These are phyloP conservation scores for Portunus trituberculatus DNA, from an alignment of 1,140 invertebrate species.

Conservation along the genomic window DNA sequence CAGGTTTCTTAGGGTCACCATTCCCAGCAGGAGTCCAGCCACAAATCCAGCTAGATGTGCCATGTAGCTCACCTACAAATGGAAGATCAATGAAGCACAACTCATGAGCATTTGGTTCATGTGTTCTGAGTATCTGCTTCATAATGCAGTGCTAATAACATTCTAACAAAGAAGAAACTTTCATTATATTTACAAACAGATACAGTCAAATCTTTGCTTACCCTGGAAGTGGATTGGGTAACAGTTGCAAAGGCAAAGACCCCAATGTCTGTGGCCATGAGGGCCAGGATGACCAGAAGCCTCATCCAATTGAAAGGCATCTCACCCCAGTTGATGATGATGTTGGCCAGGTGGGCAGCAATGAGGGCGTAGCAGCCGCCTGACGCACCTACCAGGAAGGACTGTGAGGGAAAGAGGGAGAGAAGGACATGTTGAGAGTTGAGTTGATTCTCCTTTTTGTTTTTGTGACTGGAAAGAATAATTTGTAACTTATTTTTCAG, in stretches of 20 bases:
- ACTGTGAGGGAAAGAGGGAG: slow-evolving; percentile 81
- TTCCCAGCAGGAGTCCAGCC: slow-evolving; percentile 89
- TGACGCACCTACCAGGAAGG: slow-evolving; percentile 95
- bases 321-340: slow-evolving; percentile 96
- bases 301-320: slow-evolving; percentile 94
- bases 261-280: slow-evolving; percentile 89
- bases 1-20: slow-evolving; percentile 90
- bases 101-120: too few species aligned
- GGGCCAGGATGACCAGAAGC: slow-evolving; percentile 87
- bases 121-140: neutral
- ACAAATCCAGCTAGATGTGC: slow-evolving; percentile 90
- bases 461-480: too few species aligned
- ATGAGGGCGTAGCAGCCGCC: slow-evolving; percentile 98
- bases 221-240: slow-evolving; percentile 39
- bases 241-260: slow-evolving; percentile 86
- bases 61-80: slow-evolving; percentile 83
- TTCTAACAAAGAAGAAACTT: too few species aligned
- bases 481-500: too few species aligned
- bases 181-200: neutral
- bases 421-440: neutral
- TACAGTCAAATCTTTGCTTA: neutral
- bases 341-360: slow-evolving; percentile 96
- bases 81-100: too few species aligned
- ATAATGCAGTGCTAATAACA: neutral
- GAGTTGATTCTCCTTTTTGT: too few species aligned